phyloP scores from a whole-genome alignment of 2,113 vertebrate species.

The Todiramphus chloris region DNA sequence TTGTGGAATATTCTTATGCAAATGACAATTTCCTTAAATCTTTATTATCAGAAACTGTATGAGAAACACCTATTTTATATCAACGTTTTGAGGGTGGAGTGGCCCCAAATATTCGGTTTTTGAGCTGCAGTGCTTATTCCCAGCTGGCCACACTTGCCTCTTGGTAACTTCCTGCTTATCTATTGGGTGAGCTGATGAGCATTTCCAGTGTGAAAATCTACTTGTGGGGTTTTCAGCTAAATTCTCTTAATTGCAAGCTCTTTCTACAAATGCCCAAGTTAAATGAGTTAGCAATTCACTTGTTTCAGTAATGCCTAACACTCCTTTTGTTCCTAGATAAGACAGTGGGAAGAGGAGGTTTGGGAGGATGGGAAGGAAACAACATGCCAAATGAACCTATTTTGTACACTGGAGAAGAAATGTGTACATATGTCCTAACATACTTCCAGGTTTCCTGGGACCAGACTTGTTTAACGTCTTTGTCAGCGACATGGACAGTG shows the following conservation, averaged over 20 bases:
- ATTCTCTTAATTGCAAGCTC: not conserved
- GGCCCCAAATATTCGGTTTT: not conserved
- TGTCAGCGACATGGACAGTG: no score
- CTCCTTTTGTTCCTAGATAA: not conserved
- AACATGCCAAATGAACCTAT: not conserved
- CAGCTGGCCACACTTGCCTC: not conserved
- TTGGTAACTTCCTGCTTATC: not conserved
- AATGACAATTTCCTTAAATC: not conserved
- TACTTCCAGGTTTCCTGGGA: not conserved
- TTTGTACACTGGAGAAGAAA: not conserved
- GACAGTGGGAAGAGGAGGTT: not conserved
- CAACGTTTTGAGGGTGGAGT: not conserved
- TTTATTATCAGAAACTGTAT: not conserved
- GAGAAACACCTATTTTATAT: not conserved
- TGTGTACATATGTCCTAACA: not conserved
- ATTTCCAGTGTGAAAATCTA: not conserved
- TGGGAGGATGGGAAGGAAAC: not conserved
- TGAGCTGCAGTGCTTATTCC: not conserved
- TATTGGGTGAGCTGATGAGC: not conserved
- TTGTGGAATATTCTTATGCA: not conserved
- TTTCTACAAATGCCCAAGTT: not conserved
- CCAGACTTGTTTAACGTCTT: no score
- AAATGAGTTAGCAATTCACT: not conserved
- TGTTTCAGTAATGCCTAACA: not conserved
- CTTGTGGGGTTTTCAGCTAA: not conserved